These are phyloP conservation scores for Sarcophilus harrisii DNA, from an alignment of 2,797 vertebrate species.

Conservation along the genomic window DNA sequence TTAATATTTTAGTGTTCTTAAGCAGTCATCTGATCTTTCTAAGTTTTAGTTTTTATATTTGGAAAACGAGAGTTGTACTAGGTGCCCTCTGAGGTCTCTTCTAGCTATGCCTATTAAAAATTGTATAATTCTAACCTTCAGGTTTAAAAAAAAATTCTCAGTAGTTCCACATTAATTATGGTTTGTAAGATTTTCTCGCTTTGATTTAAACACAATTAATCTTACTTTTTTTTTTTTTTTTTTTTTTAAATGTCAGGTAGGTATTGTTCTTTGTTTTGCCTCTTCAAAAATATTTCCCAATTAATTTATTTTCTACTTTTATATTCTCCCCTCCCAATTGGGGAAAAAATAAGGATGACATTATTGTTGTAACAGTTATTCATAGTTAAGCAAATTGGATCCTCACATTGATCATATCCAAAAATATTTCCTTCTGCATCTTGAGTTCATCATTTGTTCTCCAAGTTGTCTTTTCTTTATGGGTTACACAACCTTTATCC, in stretches of 20 bases:
- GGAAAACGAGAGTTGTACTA: background rate
- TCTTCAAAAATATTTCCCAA: background rate
- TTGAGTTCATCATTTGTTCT: background rate
- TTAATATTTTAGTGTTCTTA: background rate
- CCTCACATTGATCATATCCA: background rate
- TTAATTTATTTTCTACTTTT: background rate
- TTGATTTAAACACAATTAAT: background rate
- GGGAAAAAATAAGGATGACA: background rate
- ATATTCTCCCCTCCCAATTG: background rate
- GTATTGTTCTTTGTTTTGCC: background rate
- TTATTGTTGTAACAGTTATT: background rate
- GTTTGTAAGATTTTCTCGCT: background rate
- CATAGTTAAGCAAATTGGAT: background rate
- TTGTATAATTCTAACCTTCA: background rate
- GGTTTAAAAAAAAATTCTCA: background rate
- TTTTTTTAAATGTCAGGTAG: background rate
- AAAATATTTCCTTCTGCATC: background rate
- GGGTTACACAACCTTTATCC: background rate
- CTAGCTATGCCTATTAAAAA: background rate
- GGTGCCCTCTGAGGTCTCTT: background rate
- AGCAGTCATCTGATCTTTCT: background rate
- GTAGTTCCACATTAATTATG: background rate
- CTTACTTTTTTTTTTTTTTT: background rate
- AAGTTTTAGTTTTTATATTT: background rate
- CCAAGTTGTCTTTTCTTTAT: background rate